Evolutionary conservation across 1,140 invertebrate species (phyloP), one percentile per base, ranked within the genome.

Genomic region (Hyphantria cunea): DNA sequence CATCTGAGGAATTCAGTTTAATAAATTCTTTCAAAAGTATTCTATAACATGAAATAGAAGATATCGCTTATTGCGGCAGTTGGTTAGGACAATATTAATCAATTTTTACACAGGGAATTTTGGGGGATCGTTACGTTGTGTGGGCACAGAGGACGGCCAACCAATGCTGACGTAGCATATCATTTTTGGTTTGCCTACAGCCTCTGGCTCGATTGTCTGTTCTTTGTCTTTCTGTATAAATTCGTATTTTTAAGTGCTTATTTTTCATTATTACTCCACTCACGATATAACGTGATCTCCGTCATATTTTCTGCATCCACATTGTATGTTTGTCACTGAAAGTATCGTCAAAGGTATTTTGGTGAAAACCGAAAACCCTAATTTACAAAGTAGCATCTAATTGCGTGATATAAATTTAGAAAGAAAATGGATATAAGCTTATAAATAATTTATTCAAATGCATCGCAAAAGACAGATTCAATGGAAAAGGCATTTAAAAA

Each of bases 61-160:
- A 66, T 62, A 72, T 65, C 78, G 70, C 68, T 81, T 78, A 76
- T 71, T 68, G 60, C 64, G 64, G 69, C 67, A 70, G 63, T 67
- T 69, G 56, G 61, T 60, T 56, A 73, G 74, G 76, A 72, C 71
- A 76, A 82, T 79, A 82, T 84, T 83, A 83, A 86, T 84, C 77
- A 86, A 82, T 81, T 84, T 86, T 82, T 77, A 76, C 75, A 82
- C 58, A 71, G 68, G 60, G 68, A 80, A 82, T 84, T 84, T 80
- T 58, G 66, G 70, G 62, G 74, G 65, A 72, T 72, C 71, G 61
- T 70, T 64, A 68, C 62, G 58, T 68, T 51, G 62, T 53, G 62
- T 55, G 65, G 69, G 63, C 70, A 80, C 76, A 83, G 83, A 84
- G 81, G 81, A 78, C 74, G 74, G 49, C 64, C 69, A 63, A 64